Evolutionary conservation across 92 coral and sea anemone genomes (phyloP).

Genomic region (Bergia puertoricense): DNA sequence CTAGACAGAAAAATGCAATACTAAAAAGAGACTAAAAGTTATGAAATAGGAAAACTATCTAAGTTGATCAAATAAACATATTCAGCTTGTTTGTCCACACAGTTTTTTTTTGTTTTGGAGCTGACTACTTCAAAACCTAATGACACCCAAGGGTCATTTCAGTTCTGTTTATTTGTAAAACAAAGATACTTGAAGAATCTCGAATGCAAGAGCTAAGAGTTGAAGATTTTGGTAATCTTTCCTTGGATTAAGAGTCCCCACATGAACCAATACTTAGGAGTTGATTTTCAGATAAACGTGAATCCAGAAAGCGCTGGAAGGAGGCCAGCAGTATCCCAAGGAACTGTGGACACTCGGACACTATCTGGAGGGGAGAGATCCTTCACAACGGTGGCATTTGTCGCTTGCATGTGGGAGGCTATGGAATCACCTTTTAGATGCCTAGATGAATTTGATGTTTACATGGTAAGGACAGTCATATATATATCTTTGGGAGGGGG

Average conservation of each 20-base stretch:
- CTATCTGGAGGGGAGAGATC: constrained; percentile 64
- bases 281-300: constrained; percentile 46
- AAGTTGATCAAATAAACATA: no score
- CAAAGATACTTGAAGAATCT: neutral
- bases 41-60: no score
- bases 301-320: constrained; percentile 19
- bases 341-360: constrained; percentile 24
- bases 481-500: no score
- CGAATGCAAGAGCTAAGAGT: neutral
- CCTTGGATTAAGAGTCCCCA: neutral
- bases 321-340: constrained; percentile 9
- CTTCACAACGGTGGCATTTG: constrained; percentile 46
- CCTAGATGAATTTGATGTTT: constrained; percentile 59
- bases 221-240: neutral
- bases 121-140: no score
- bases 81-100: no score
- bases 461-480: constrained; percentile 42
- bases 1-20: no score
- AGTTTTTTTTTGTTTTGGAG: no score
- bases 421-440: constrained; percentile 67
- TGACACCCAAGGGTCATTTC: no score
- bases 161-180: no score
- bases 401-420: constrained; percentile 53
- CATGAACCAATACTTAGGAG: neutral
- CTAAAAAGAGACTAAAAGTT: no score